Percentiles rank a stretch among this genome's conserved stretches.
Evolutionary conservation across 2,797 vertebrate genomes (phyloP).

Genomic region (Hirundo rustica): DNA sequence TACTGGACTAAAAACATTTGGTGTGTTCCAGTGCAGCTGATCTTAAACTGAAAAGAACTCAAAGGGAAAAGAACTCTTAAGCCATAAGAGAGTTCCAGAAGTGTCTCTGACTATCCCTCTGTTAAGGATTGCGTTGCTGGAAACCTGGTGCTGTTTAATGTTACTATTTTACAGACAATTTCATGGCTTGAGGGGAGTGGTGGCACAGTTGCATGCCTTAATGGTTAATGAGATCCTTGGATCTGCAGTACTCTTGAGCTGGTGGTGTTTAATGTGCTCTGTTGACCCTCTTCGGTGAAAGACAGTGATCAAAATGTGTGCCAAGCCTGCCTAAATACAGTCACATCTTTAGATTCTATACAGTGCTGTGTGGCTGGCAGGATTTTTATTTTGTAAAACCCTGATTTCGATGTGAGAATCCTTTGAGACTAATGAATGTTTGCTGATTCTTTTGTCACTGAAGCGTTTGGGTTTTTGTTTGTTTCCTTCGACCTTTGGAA

Average conservation of each 20-base stretch:
- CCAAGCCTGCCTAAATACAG: not conserved
- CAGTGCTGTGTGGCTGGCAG: not conserved
- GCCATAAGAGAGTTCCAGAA: not conserved
- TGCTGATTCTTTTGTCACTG: not conserved
- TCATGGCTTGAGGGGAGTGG: not conserved
- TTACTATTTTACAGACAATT: not conserved
- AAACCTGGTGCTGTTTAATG: not conserved
- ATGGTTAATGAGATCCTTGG: not conserved
- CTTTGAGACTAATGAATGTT: not conserved
- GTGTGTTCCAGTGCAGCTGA: not conserved
- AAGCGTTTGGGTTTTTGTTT: not conserved
- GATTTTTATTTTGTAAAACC: slow-evolving; percentile 10
- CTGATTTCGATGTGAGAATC: not conserved
- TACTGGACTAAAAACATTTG: not conserved
- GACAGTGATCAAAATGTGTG: not conserved
- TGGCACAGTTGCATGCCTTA: not conserved
- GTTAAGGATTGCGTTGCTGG: not conserved
- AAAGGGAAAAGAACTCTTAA: not conserved
- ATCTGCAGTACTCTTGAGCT: not conserved
- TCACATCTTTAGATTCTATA: not conserved
- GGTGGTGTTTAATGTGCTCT: not conserved
- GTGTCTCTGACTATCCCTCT: not conserved
- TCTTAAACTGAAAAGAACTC: not conserved
- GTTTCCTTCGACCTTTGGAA: not conserved
- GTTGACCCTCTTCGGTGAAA: not conserved